Base-by-base conservation (phyloP, 2,113 vertebrate species). In the Aphyosemion australe region DNA sequence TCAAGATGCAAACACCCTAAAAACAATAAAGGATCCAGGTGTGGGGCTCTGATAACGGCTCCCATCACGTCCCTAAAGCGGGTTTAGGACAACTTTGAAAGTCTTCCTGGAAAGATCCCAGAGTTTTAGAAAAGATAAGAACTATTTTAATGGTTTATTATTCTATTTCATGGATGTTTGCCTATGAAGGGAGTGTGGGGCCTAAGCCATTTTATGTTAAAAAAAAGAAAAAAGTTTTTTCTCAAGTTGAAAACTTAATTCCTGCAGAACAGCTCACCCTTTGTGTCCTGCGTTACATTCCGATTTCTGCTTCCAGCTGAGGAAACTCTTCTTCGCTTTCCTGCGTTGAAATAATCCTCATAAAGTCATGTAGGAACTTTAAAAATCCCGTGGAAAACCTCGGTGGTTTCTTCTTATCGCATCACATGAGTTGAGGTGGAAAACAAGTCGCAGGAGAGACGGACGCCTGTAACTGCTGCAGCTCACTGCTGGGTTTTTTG, bases 271-370 rank as follows among this genome's bases (percentile, higher is more conserved):
- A 73, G 76, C 84, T 86, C 70, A 87, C 89, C 84, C 49, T 57
- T 37, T 52, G 9, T 19, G 39, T 88, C 69, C 56, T 71, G 63
- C 57, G 79, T 79, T 90, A 90, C 87, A 87, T 88, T 69, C 74
- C 76, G 65, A 69, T 21, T 43, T 70, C 56, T 71, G 57, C 58
- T 77, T 55, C 60, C 64, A 53, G 47, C 13, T 20, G 43, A 41
- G 64, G 18, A 87, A 68, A 62, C 41, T 53, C 66, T 16, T 31
- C 64, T 67, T 16, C 19, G 50, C 56, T 78, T 74, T 69, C 70
- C 67, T 60, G 13, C 18, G 57, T 14, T 58, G 63, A 39, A 8
- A 65, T 78, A 79, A 80, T 90, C 85, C 79, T 59, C 80, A 53
- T 49, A 7, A 5, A 31, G 54, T 21, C 34, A 60, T 20, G 16